Percentiles rank a stretch among this genome's conserved stretches.
Conservation (phyloP, 2,888 invertebrate species). For the Apamea sordens region DNA sequence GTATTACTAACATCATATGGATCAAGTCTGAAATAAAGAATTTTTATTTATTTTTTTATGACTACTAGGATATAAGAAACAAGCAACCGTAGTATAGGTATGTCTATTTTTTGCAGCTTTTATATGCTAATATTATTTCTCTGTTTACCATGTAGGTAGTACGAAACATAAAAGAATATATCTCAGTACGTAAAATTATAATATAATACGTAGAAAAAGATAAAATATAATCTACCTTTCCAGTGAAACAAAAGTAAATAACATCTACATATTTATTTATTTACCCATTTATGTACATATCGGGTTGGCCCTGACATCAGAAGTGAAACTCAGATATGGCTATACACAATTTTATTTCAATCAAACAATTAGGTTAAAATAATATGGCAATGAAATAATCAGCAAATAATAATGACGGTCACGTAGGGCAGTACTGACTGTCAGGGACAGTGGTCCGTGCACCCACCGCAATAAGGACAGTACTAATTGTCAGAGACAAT, state of each 20-base stretch:
- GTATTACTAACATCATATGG: background rate
- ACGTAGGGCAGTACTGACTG: too few species aligned
- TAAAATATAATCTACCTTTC: background rate
- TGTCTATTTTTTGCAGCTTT: background rate
- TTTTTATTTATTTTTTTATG: background rate
- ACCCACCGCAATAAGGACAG: too few species aligned
- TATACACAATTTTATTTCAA: too few species aligned
- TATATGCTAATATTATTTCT: slow-evolving; percentile 9
- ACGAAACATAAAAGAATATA: background rate
- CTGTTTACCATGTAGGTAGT: background rate
- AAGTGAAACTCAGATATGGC: too few species aligned
- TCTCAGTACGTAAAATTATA: slow-evolving; percentile 10
- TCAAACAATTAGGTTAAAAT: too few species aligned
- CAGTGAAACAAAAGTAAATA: slow-evolving; percentile 27
- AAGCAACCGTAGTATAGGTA: background rate
- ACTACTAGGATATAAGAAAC: background rate
- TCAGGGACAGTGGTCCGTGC: too few species aligned
- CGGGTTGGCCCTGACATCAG: too few species aligned
- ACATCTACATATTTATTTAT: background rate
- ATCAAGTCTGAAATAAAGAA: background rate
- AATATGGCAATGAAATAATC: too few species aligned
- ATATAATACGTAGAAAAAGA: background rate
- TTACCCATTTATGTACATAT: background rate
- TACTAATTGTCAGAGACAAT: too few species aligned
- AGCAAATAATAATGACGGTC: too few species aligned